phyloP scores from a whole-genome alignment of 2,113 vertebrate genomes.

The Tragelaphus scriptus region DNA sequence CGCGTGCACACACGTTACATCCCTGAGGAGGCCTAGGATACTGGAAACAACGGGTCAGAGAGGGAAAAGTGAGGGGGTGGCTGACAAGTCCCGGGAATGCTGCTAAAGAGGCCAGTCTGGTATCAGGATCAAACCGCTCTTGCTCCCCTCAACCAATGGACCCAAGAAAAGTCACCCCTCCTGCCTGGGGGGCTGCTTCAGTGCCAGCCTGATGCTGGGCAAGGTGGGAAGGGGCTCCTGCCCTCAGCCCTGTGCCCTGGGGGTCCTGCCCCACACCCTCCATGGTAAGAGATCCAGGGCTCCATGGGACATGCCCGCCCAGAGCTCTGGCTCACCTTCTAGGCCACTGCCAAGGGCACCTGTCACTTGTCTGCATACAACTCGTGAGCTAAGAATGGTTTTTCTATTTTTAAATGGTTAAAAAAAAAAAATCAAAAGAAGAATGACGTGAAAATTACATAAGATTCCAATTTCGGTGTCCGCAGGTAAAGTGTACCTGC shows the following conservation, averaged over 20 bases:
- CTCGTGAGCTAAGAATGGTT: neutral
- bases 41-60: neutral
- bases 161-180: neutral
- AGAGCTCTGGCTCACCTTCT: neutral
- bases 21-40: neutral
- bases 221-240: neutral
- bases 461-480: neutral
- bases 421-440: neutral
- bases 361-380: neutral
- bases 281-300: neutral
- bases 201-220: neutral
- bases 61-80: neutral
- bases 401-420: neutral
- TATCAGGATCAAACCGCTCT: neutral
- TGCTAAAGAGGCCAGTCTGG: neutral
- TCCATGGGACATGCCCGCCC: neutral
- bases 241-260: neutral
- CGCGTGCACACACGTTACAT: rapidly evolving
- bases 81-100: neutral
- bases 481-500: neutral
- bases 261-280: neutral
- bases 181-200: neutral
- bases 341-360: neutral
- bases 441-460: neutral
- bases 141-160: too few species aligned